Base-by-base conservation (phyloP, 2,113 vertebrate species). In the Eulemur rufifrons region DNA sequence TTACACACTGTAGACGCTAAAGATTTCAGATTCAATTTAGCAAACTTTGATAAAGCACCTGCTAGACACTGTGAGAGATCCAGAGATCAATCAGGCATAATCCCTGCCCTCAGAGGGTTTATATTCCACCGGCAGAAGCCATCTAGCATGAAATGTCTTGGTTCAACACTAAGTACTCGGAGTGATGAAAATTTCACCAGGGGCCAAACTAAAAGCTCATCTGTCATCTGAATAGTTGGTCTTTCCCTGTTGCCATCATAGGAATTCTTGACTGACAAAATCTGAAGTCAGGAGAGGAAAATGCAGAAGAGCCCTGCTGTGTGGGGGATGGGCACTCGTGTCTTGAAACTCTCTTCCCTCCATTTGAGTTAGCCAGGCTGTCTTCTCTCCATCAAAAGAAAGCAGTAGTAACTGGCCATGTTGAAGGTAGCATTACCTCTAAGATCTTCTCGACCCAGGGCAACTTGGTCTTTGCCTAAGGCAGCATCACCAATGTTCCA, bases 251-350 rank as follows among this genome's bases (percentile, higher is more conserved):
- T 34, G 59, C 68, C 66, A 2, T 76, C 34, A 0, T 32, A 50
- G 34, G 39, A 37, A 15, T 77, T 59, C 39, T 94, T 56, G 87
- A 37, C 32, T 66, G 9, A 20, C 17, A 29, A 54, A 68, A 12
- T 52, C 54, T 78, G 82, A 39, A 92, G n/a, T 37, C 1, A n/a
- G 71, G n/a, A 54, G 69, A 87, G 42, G 87, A 64, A 56, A 23
- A 56, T 5, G n/a, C 56, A 85, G 52, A 66, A 10, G 5, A 87
- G 29, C 34, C 5, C 34, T 25, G 15, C 39, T 1, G 1, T n/a
- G 8, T 32, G 34, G 2, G 0, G 20, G 17, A 9, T 0, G 0
- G 54, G 15, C 6, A 0, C 1, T 11, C 50, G 23, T 3, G 14
- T 76, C 94, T 81, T 66, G 47, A 71, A 80, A 52, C 89, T n/a